These are phyloP conservation scores for Drosophila repleta DNA, from an alignment of 1,140 invertebrate species.

Conservation along the genomic window DNA sequence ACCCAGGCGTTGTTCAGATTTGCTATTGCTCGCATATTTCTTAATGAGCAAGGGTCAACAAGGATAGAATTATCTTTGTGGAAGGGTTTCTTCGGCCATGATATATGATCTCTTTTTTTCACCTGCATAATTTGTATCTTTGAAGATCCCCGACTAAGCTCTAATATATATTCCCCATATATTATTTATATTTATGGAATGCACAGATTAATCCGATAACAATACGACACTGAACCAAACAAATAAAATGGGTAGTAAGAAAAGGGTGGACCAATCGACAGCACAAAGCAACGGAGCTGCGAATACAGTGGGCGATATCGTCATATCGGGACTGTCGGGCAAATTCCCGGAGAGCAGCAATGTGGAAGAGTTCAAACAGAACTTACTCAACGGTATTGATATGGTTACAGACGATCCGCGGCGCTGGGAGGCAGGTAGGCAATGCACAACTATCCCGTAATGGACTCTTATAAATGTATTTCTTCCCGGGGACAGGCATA, in stretches of 20 bases:
- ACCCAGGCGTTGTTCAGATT: too few species aligned
- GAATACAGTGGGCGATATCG: conserved; percentile 86
- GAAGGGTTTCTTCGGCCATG: too few species aligned
- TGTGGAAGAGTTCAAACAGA: conserved; percentile 94
- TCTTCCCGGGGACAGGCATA: conserved; percentile 82
- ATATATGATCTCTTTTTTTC: too few species aligned
- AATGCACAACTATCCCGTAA: not conserved
- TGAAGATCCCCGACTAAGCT: too few species aligned
- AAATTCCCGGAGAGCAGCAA: conserved; percentile 94
- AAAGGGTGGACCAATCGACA: conserved; percentile 33
- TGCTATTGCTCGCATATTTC: too few species aligned
- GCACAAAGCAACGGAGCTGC: conserved; percentile 20
- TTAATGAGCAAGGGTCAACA: too few species aligned
- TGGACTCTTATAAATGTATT: too few species aligned
- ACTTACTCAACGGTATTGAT: conserved; percentile 93
- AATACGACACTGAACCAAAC: conserved; percentile 43
- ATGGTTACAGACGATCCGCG: conserved; percentile 94
- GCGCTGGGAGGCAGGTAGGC: conserved; percentile 88
- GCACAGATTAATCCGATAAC: conserved; percentile 9
- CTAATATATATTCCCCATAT: too few species aligned
- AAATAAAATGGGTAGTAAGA: conserved; percentile 55
- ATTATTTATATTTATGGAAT: too few species aligned
- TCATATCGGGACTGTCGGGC: conserved; percentile 95
- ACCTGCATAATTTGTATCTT: too few species aligned
- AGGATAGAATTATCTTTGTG: too few species aligned